A percentile compares a stretch with the other conserved stretches of the same genome.
phyloP scores from a whole-genome alignment of 2,113 vertebrate genomes.

The Pteropus alecto region DNA sequence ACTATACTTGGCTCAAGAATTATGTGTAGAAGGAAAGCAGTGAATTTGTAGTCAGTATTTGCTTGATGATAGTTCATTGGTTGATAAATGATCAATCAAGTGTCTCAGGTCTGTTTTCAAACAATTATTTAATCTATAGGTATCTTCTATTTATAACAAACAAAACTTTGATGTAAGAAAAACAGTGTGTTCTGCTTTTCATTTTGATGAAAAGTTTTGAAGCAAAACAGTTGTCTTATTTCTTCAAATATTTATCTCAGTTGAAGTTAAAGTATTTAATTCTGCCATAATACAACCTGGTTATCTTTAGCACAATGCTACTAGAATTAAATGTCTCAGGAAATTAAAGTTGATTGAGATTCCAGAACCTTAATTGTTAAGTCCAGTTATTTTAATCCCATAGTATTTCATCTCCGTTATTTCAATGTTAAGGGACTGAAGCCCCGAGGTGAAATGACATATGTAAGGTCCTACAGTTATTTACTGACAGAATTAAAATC shows the following conservation, averaged over 20 bases:
- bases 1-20: constrained; percentile 14
- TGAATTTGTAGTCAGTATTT: not conserved
- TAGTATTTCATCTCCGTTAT: not conserved
- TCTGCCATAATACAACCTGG: not conserved
- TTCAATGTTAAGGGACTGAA: not conserved
- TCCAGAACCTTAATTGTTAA: not conserved
- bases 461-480: not conserved
- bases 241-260: not conserved
- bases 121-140: not conserved
- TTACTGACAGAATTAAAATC: not conserved
- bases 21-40: not conserved
- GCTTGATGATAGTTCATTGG: not conserved
- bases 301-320: not conserved
- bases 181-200: not conserved
- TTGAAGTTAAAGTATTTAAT: not conserved
- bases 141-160: not conserved
- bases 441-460: not conserved
- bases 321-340: not conserved
- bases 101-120: not conserved
- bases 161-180: not conserved
- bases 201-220: constrained; percentile 26
- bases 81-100: not conserved
- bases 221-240: not conserved
- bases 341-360: not conserved
- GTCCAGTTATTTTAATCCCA: not conserved